These are phyloP conservation scores for Drosophila mojavensis DNA, from an alignment of 1,140 invertebrate species.

Conservation along the genomic window DNA sequence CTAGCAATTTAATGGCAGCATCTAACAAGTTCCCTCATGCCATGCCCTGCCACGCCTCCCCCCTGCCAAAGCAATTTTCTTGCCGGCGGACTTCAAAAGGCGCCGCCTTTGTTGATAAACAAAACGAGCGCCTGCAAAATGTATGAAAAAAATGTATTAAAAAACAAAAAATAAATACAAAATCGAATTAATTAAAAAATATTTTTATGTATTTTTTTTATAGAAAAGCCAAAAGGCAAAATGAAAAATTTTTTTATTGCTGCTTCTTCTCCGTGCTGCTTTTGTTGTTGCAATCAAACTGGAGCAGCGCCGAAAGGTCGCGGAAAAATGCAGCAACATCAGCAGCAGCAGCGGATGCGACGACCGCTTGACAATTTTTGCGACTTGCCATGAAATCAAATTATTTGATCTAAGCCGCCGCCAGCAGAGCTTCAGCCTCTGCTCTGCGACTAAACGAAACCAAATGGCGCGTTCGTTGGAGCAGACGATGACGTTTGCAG, in stretches of 20 bases:
- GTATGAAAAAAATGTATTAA: constrained; percentile 46
- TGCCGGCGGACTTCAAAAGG: constrained; percentile 65
- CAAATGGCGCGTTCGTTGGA: constrained; percentile 70
- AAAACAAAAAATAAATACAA: constrained; percentile 20
- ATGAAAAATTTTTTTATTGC: constrained; percentile 38
- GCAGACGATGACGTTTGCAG: constrained; percentile 15
- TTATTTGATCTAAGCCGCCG: constrained; percentile 82
- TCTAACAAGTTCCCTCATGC: constrained; percentile 49
- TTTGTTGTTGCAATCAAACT: constrained; percentile 67
- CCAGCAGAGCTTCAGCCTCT: constrained; percentile 21
- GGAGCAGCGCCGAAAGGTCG: constrained; percentile 71
- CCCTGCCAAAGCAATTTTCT: not conserved
- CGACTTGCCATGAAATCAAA: constrained; percentile 83
- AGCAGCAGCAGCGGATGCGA: constrained; percentile 51
- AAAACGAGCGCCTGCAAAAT: constrained; percentile 52
- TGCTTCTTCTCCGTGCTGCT: constrained; percentile 36
- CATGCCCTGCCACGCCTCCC: not conserved
- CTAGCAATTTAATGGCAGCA: constrained; percentile 70
- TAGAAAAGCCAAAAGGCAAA: constrained; percentile 46
- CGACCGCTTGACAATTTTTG: constrained; percentile 75
- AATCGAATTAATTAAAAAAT: constrained; percentile 74
- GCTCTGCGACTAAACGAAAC: constrained; percentile 72
- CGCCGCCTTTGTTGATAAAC: constrained; percentile 67
- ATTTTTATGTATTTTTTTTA: constrained; percentile 29
- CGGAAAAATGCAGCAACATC: constrained; percentile 56